phyloP scores from a whole-genome alignment of 2,113 vertebrate species.

The Periophthalmodon schlosseri region DNA sequence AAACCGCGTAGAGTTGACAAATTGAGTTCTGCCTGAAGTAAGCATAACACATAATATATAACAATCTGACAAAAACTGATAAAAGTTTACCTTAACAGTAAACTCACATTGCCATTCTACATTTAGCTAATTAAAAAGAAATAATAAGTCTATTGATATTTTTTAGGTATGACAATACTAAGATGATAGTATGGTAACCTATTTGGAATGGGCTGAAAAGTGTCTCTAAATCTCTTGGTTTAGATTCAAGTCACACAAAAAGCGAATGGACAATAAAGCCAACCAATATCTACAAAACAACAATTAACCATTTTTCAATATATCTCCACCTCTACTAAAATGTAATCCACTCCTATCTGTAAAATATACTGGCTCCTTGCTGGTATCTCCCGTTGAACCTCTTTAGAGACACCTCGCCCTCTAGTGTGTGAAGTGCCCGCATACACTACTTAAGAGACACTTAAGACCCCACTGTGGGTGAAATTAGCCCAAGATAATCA shows the following conservation, averaged over 20 bases:
- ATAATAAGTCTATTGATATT: not conserved
- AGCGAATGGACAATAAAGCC: no score
- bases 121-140: not conserved
- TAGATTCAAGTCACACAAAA: no score
- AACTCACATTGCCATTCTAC: not conserved
- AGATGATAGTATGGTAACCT: no score
- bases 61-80: not conserved
- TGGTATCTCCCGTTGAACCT: constrained; percentile 16
- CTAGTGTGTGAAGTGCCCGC: constrained; percentile 23
- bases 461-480: constrained; percentile 33
- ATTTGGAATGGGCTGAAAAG: no score
- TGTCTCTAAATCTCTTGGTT: no score
- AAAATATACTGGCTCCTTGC: constrained; percentile 4
- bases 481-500: constrained; percentile 68
- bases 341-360: not conserved
- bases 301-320: not conserved
- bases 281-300: not conserved
- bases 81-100: not conserved
- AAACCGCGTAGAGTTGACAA: not conserved
- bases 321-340: not conserved
- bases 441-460: constrained; percentile 49
- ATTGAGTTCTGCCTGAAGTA: not conserved
- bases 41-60: not conserved
- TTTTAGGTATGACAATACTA: no score
- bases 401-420: constrained; percentile 24